These are phyloP conservation scores for Nemotelus pantherinus DNA, from an alignment of 2,888 invertebrate species.

Conservation along the genomic window DNA sequence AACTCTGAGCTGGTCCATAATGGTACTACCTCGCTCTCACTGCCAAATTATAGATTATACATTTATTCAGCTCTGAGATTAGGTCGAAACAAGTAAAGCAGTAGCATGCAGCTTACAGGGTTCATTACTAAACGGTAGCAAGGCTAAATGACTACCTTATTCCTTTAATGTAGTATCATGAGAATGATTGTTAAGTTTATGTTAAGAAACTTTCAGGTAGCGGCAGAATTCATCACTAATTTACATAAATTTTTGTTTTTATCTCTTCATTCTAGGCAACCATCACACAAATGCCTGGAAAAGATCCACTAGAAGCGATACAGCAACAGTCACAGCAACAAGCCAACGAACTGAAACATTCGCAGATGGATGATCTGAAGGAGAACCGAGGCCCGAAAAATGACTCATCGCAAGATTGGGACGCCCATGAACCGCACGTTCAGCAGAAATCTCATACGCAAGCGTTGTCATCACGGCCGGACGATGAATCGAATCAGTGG, in stretches of 20 bases:
- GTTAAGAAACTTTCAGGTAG: background rate
- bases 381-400: constrained; percentile 34
- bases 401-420: constrained; percentile 46
- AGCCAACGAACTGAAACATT: constrained; percentile 26
- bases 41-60: too few species aligned
- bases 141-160: too few species aligned
- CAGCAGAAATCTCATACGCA: constrained; percentile 24
- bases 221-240: background rate
- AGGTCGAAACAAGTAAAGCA: too few species aligned
- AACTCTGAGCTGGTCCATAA: too few species aligned
- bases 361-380: constrained; percentile 39
- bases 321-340: constrained; percentile 40
- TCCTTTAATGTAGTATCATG: too few species aligned
- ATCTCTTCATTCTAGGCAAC: background rate
- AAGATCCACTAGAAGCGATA: constrained; percentile 44
- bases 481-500: constrained; percentile 58
- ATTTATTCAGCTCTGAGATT: too few species aligned
- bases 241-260: background rate
- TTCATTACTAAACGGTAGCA: too few species aligned
- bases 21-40: too few species aligned
- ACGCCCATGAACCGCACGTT: constrained; percentile 42
- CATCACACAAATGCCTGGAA: constrained; percentile 37
- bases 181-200: background rate
- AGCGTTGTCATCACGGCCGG: constrained; percentile 36
- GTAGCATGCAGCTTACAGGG: too few species aligned